Evolutionary conservation across 2,888 invertebrate species (phyloP).

Genomic region (Sphaeridia pumilis): DNA sequence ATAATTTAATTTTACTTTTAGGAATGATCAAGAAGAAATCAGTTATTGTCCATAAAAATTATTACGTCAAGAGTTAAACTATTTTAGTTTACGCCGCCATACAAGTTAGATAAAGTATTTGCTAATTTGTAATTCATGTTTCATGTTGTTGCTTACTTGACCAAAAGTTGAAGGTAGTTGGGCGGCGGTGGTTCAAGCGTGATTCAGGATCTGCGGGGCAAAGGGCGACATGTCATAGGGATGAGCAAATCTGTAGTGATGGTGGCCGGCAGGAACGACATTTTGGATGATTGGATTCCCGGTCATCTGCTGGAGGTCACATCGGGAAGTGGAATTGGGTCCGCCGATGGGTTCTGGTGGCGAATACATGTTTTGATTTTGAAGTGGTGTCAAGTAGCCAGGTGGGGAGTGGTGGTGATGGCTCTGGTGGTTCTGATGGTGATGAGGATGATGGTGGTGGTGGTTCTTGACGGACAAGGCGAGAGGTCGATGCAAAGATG

Average conservation of each 20-base stretch:
- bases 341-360: neutral
- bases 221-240: constrained; percentile 7
- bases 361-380: neutral
- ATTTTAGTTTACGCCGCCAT: no score
- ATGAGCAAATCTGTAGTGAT: neutral
- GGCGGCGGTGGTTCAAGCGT: constrained; percentile 2
- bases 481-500: neutral
- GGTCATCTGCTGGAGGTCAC: neutral
- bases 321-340: no score
- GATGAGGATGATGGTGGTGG: neutral
- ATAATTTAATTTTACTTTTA: no score
- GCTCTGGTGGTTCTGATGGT: neutral
- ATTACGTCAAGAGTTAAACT: no score
- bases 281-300: neutral
- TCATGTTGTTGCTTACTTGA: no score
- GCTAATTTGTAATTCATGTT: no score
- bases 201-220: constrained; percentile 9
- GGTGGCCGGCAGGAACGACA: neutral
- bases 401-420: neutral
- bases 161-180: no score
- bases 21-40: no score
- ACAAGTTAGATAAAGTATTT: no score
- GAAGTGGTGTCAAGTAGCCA: neutral
- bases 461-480: neutral
- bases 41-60: no score